Evolutionary conservation across 2,113 vertebrate genomes (phyloP).

Genomic region (Cyrtonyx montezumae): DNA sequence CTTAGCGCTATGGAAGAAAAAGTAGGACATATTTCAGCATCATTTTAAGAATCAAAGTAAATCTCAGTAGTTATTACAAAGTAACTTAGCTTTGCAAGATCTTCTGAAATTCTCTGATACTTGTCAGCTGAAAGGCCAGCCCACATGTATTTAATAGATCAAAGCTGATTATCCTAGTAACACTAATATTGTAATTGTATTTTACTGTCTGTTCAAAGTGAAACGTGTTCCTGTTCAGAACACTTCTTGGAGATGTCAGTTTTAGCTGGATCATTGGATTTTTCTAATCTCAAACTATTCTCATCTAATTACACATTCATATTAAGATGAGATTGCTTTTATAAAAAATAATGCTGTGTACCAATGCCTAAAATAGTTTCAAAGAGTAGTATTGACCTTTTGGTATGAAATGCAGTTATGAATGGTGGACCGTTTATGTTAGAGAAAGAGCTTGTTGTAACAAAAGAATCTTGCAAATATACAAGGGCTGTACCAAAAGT

Average conservation of each 20-base stretch:
- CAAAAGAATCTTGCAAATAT: neutral
- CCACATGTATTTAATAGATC: neutral
- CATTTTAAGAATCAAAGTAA: neutral
- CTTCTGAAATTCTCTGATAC: neutral
- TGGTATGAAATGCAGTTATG: neutral
- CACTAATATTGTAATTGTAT: neutral
- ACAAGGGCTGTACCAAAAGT: neutral
- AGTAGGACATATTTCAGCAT: neutral
- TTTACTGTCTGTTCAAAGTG: neutral
- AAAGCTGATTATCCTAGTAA: neutral
- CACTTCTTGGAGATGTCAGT: neutral
- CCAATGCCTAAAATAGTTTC: neutral
- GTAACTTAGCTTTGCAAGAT: neutral
- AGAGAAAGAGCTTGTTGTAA: neutral
- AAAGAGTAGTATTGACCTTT: neutral
- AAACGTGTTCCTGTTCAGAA: neutral
- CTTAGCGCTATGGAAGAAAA: conserved; percentile 17
- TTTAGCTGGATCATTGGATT: neutral
- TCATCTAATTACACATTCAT: neutral
- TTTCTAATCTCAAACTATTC: neutral
- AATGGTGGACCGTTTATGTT: neutral
- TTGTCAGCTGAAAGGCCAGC: neutral
- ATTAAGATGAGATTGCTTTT: neutral
- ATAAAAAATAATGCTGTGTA: neutral
- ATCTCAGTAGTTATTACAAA: neutral